These are phyloP conservation scores for Oscheius myriophilus DNA, from an alignment of 2,888 invertebrate species.

Conservation along the genomic window DNA sequence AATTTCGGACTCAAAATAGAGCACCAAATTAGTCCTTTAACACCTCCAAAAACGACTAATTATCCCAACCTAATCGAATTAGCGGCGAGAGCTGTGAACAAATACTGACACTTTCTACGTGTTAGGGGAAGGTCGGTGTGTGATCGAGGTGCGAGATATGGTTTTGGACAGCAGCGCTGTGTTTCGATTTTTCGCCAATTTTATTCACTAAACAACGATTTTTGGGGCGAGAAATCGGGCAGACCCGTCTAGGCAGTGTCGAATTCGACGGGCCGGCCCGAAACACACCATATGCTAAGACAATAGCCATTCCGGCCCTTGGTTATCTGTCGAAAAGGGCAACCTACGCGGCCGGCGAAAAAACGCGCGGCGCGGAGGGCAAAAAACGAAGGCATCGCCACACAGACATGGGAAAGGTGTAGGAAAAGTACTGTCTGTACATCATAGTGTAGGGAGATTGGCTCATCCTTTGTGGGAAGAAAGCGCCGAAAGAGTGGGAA, in stretches of 20 bases:
- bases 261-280: too few relatives aligned
- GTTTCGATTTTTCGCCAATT: too few relatives aligned
- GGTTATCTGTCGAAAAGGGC: too few relatives aligned
- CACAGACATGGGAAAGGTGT: background rate
- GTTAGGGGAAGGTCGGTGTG: background rate
- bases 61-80: background rate
- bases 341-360: background rate
- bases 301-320: background rate
- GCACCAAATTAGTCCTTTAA: background rate
- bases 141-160: background rate
- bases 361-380: conserved; percentile 1
- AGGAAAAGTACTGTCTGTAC: too few relatives aligned
- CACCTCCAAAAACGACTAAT: background rate
- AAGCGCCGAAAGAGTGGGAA: too few relatives aligned
- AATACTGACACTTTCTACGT: conserved; percentile 10
- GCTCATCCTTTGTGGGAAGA: too few relatives aligned
- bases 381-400: background rate
- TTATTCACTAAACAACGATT: background rate
- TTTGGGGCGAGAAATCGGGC: too few relatives aligned
- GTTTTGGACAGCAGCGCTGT: too few relatives aligned
- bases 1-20: background rate
- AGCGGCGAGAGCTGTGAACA: background rate
- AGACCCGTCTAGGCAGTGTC: too few relatives aligned
- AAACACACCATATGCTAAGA: too few relatives aligned
- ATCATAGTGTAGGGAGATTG: too few relatives aligned